Base-by-base conservation (phyloP, 2,113 vertebrate species). In the Oenanthe melanoleuca region DNA sequence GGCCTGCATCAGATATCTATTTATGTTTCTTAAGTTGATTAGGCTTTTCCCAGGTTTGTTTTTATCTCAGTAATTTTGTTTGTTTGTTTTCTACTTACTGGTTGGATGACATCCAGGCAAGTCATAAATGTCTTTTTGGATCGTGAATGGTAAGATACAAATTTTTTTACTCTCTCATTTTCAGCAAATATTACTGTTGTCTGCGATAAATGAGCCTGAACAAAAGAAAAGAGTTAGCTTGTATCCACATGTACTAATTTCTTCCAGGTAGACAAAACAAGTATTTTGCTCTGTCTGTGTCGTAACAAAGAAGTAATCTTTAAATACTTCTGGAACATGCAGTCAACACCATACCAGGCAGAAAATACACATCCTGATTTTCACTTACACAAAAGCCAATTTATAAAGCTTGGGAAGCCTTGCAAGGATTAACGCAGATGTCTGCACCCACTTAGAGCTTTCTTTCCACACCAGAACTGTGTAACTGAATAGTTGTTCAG, bases 391-490 rank as follows among this genome's bases (percentile, higher is more conserved):
- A 80, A 82, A 92, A 83, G 80, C 60, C 79, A 70, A 83, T 77
- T 77, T 88, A 90, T 55, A 83, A 86, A 16, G 80, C 63, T 83
- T 34, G 28, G 59, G 90, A 88, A 86, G 80, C 75, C 64, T 71
- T 73, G 56, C 74, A 59, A 66, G 64, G 72, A 85, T 80, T 88
- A 78, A 86, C 90, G 64, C 67, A 92, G 74, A 77, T 78, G 88
- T 95, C 93, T 90, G 82, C 89, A 79, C 78, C 92, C 85, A 88
- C 88, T 90, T 93, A 45, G 53, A 73, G 26, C 85, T 77, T 70
- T 20, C 71, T 93, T 83, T 92, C 59, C 65, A 14, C 55, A 45
- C 79, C 16, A 12, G 45, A 73, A 59, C 22, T 80, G 79, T 73
- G 63, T 38, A 88, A 73, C 57, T 38, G 61, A 33, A 53, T 9